Conservation (phyloP, 2,113 vertebrate genomes). For the Sterna hirundo region DNA sequence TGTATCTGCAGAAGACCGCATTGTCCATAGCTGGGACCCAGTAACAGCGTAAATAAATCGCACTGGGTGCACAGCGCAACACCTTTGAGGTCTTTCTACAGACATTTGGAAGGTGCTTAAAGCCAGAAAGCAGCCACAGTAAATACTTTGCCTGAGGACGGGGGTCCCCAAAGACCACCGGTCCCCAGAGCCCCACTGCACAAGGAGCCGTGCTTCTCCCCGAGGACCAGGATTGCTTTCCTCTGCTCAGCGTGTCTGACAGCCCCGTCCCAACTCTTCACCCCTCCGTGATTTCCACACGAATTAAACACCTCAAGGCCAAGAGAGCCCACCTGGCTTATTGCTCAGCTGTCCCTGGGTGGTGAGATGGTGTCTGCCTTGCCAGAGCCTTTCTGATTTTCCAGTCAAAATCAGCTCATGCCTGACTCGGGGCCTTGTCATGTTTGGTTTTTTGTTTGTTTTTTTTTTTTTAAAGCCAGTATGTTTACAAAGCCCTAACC, state of each 20-base stretch:
- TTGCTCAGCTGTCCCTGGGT: not conserved
- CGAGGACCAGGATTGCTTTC: accelerated
- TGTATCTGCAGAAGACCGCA: not conserved
- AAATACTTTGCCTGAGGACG: not conserved
- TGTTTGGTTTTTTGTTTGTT: not conserved
- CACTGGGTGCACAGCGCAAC: not conserved
- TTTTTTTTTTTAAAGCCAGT: not conserved
- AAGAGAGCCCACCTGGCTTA: not conserved
- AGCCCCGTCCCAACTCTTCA: not conserved
- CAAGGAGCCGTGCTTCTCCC: not conserved
- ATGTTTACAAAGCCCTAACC: not conserved
- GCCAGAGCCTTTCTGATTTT: not conserved
- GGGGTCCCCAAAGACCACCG: not conserved
- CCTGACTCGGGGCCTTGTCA: not conserved
- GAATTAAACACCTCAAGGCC: not conserved
- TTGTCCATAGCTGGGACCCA: too few relatives aligned
- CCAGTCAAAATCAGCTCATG: not conserved
- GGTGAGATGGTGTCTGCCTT: not conserved
- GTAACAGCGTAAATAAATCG: not conserved
- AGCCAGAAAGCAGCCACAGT: not conserved
- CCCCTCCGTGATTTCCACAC: not conserved
- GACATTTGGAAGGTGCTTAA: not conserved
- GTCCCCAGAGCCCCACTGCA: not conserved
- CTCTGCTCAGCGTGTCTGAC: accelerated
- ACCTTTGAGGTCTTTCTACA: not conserved